phyloP scores from a whole-genome alignment of 2,797 vertebrate genomes.

The Trematomus bernacchii region DNA sequence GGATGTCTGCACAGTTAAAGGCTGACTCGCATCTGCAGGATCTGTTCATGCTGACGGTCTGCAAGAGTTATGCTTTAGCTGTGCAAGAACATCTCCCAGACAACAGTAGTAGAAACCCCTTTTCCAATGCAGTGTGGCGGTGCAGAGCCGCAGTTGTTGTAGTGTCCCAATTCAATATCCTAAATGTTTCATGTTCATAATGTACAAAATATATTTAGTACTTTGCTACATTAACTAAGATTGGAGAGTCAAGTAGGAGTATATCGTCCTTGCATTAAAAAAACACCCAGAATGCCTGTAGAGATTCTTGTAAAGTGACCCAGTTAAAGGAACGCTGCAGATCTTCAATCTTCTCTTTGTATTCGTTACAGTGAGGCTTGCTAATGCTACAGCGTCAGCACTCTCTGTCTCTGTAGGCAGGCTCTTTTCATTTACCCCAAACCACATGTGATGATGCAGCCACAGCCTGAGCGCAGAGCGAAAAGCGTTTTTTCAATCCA shows the following conservation, averaged over 20 bases:
- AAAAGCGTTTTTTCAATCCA: neutral
- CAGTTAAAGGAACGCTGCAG: slow-evolving; percentile 24
- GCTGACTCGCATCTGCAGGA: slow-evolving; percentile 22
- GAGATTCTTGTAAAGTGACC: slow-evolving; percentile 12
- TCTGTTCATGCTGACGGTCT: slow-evolving; percentile 9
- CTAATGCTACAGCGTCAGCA: neutral
- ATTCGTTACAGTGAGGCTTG: neutral
- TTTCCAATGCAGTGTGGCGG: slow-evolving; percentile 9
- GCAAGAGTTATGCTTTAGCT: slow-evolving; percentile 45
- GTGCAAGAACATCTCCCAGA: slow-evolving; percentile 41
- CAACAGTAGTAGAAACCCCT: slow-evolving; percentile 15
- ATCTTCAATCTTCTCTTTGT: slow-evolving; percentile 35
- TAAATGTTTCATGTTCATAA: slow-evolving; percentile 5
- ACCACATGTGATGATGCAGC: slow-evolving; percentile 29
- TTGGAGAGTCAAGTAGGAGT: neutral
- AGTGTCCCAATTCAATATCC: slow-evolving; percentile 16
- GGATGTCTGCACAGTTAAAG: slow-evolving; percentile 52
- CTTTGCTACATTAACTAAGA: slow-evolving; percentile 8
- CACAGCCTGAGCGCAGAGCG: slow-evolving; percentile 5
- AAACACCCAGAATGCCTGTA: slow-evolving; percentile 12
- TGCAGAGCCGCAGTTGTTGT: slow-evolving; percentile 17
- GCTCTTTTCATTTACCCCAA: slow-evolving; percentile 16
- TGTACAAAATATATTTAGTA: neutral
- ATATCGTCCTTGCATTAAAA: slow-evolving; percentile 26
- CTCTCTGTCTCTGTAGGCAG: slow-evolving; percentile 8